Evolutionary conservation across 2,888 invertebrate genomes (phyloP), one percentile per base, ranked within the genome.

Genomic region (Apamea anceps): DNA sequence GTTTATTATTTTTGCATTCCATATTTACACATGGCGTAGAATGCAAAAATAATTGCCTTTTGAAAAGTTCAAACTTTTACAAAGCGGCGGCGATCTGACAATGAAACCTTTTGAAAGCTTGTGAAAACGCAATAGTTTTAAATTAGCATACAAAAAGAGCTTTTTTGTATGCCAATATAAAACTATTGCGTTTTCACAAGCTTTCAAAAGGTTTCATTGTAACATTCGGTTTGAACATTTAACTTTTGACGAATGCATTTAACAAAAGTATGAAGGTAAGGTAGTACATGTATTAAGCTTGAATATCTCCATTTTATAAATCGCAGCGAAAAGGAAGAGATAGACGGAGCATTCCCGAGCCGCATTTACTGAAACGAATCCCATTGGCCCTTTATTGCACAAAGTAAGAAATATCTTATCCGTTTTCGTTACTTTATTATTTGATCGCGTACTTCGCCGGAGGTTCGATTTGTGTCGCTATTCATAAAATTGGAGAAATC

Each of bases 391-490:
- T 79, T 75, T 68, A 76, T 75, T 71, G 62, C 67, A 73, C 48
- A n/a, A 51, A 63, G 48, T 72, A 54, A 79, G 57, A 54, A 71
- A 79, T 62, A 72, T 67, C 45, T 72, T 12, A 66, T 78, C 74
- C 66, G 66, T 32, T 67, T 74, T 74, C 60, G 15, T 72, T 62
- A n/a, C 70, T 70, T 78, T 82, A 82, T 76, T 74, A 48, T 82
- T 71, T 71, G 62, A 62, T 82, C 37, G 62, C 48, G 51, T 37
- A 37, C n/a, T 72, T 72, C 18, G 37, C 0, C 6, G 32, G 45
- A 13, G 12, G 15, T 72, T 70, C 8, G 25, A 48, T 57, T 75
- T 63, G 67, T 74, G 62, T 48, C 7, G 67, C 54, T 74, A 68
- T 70, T 57, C 28, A 45, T 74, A 62, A 62, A 62, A 73, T n/a